Conservation (phyloP, 2,113 vertebrate species). For the Garra rufa region DNA sequence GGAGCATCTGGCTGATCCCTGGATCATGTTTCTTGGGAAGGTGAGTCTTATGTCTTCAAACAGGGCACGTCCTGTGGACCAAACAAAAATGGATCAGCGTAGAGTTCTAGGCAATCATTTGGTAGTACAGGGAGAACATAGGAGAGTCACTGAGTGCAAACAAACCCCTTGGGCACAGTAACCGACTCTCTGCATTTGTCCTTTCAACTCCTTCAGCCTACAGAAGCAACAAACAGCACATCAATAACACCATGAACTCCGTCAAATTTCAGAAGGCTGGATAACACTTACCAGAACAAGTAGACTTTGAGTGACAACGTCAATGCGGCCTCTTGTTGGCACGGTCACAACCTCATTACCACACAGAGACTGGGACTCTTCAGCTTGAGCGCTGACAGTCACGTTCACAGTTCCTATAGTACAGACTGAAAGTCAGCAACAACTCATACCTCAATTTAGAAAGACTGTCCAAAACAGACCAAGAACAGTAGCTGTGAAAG, state of each 20-base stretch:
- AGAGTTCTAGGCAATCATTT: neutral
- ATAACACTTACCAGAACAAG: conserved; percentile 79
- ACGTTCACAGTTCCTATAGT: conserved; percentile 76
- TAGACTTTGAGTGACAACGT: conserved; percentile 76
- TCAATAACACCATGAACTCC: no score
- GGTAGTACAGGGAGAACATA: neutral
- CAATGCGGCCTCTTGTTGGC: conserved; percentile 77
- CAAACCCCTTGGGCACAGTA: conserved; percentile 75
- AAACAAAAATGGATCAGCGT: no score
- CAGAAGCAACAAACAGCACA: neutral
- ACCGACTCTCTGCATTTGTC: conserved; percentile 68
- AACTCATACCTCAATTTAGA: neutral
- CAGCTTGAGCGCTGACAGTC: conserved; percentile 77
- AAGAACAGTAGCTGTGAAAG: conserved; percentile 65
- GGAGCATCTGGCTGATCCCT: conserved; percentile 77
- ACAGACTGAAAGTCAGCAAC: neutral
- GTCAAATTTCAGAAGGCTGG: neutral
- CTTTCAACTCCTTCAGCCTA: conserved; percentile 75
- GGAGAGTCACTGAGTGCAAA: no score
- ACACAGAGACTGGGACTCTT: conserved; percentile 68
- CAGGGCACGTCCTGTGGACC: no score
- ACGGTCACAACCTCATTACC: conserved; percentile 72
- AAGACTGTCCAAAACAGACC: conserved; percentile 70
- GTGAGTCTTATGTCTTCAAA: no score
- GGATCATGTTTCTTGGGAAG: conserved; percentile 41